These are phyloP conservation scores for Thera britannica DNA, from an alignment of 2,888 invertebrate species.

Conservation along the genomic window DNA sequence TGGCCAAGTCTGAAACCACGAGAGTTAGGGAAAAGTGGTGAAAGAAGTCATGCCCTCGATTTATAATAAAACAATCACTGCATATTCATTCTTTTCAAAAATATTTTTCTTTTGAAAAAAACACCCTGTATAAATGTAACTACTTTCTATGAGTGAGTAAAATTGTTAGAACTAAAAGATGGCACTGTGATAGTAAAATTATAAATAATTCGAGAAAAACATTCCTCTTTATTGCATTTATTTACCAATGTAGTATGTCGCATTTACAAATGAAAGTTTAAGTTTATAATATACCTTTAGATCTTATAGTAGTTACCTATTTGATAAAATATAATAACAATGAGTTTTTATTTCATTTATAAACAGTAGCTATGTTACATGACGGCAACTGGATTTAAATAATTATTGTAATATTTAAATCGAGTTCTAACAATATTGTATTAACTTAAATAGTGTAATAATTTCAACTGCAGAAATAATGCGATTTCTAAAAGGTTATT, in stretches of 20 bases:
- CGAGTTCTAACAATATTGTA: neutral
- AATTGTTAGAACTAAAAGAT: constrained; percentile 54
- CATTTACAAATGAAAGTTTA: neutral
- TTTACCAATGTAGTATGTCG: constrained; percentile 17
- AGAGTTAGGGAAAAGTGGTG: no score
- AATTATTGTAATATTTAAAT: neutral
- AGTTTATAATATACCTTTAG: neutral
- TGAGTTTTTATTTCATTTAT: neutral
- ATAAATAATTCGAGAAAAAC: constrained; percentile 52
- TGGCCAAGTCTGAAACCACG: no score
- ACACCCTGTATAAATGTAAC: no score
- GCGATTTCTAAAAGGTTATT: neutral
- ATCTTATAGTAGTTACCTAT: neutral
- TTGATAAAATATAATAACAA: neutral
- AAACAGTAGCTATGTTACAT: no score
- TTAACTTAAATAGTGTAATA: neutral
- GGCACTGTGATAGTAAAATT: constrained; percentile 77
- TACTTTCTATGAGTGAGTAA: constrained; percentile 40
- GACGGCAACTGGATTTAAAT: no score
- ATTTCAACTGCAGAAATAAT: constrained; percentile 1
- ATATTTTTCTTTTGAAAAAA: no score
- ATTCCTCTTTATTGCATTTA: constrained; percentile 50
- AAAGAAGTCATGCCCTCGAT: no score
- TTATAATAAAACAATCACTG: no score
- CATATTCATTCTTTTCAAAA: no score